phyloP scores from a whole-genome alignment of 2,797 vertebrate genomes.

The Gadopsis bispinosus region DNA sequence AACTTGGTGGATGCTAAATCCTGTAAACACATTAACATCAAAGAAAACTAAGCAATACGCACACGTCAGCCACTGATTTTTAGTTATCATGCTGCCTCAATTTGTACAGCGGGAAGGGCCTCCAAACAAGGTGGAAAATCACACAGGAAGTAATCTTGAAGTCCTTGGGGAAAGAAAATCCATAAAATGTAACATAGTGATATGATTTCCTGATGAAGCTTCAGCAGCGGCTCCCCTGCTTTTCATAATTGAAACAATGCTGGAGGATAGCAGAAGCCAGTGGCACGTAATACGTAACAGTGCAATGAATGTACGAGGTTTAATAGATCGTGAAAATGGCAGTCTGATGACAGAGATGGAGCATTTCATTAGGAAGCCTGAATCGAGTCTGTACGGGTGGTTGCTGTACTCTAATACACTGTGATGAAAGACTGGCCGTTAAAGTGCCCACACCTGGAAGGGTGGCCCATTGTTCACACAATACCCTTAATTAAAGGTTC shows the following conservation, averaged over 20 bases:
- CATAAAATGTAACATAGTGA: slow-evolving; percentile 53
- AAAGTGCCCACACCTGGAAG: slow-evolving; percentile 62
- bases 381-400: slow-evolving; percentile 59
- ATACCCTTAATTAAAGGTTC: slow-evolving; percentile 50
- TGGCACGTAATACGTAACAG: slow-evolving; percentile 70
- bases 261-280: slow-evolving; percentile 57
- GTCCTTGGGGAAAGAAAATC: slow-evolving; percentile 20
- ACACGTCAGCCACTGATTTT: slow-evolving; percentile 30
- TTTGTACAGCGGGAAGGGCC: slow-evolving; percentile 22
- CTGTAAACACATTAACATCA: slow-evolving; percentile 68
- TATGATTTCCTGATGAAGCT: slow-evolving; percentile 58
- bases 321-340: slow-evolving; percentile 80
- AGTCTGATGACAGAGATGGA: slow-evolving; percentile 77
- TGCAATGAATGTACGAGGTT: slow-evolving; percentile 67
- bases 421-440: slow-evolving; percentile 61
- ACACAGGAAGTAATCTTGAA: slow-evolving; percentile 50
- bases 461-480: slow-evolving; percentile 57
- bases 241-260: slow-evolving; percentile 70
- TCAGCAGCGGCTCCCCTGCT: slow-evolving; percentile 15
- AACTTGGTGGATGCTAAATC: slow-evolving; percentile 45
- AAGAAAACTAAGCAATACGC: slow-evolving; percentile 49
- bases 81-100: slow-evolving; percentile 25
- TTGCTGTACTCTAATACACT: slow-evolving; percentile 49
- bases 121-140: slow-evolving; percentile 42
- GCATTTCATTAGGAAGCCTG: slow-evolving; percentile 76